These are phyloP conservation scores for Conistra vaccinii DNA, from an alignment of 2,888 invertebrate species.

Conservation along the genomic window DNA sequence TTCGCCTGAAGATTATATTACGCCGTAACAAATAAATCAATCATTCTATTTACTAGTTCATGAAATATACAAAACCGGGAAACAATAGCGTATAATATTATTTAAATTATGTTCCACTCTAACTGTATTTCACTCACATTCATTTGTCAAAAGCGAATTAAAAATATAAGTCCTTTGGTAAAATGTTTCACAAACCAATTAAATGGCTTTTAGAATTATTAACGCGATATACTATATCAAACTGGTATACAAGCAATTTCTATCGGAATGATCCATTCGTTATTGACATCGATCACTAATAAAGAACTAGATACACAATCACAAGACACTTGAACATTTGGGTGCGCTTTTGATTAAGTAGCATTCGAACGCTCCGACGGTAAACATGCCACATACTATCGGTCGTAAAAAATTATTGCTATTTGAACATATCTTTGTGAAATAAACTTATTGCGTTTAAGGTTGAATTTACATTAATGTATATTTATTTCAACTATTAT, in stretches of 20 bases:
- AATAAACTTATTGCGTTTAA: too few species aligned
- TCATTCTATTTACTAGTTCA: neutral
- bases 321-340: too few species aligned
- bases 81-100: neutral
- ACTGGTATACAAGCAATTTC: neutral
- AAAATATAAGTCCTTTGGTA: conserved; percentile 13
- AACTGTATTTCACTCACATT: neutral
- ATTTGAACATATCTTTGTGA: too few species aligned
- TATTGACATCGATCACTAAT: too few species aligned
- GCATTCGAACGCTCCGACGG: too few species aligned
- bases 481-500: too few species aligned
- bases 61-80: neutral
- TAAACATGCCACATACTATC: too few species aligned
- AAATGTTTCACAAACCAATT: conserved; percentile 1
- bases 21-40: neutral
- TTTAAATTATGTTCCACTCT: neutral
- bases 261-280: too few species aligned
- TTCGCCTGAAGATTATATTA: neutral
- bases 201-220: neutral
- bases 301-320: too few species aligned
- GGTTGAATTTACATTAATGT: too few species aligned
- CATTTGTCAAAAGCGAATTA: conserved; percentile 11
- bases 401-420: too few species aligned
- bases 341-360: too few species aligned
- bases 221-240: neutral